phyloP scores from a whole-genome alignment of 2,113 vertebrate genomes.

The Tachuris rubrigastra region DNA sequence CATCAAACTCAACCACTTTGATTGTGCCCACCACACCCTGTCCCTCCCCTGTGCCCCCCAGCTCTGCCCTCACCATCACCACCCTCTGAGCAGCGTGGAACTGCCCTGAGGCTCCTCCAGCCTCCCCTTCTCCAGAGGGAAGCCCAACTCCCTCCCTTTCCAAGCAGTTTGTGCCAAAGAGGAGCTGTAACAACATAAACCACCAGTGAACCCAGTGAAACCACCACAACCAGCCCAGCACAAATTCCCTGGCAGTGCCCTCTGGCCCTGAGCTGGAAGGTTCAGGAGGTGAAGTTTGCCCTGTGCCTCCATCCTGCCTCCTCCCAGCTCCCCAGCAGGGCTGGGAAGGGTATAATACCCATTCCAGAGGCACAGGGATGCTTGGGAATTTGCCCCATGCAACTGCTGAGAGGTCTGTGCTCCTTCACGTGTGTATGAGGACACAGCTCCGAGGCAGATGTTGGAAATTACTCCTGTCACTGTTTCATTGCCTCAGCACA shows the following conservation, averaged over 20 bases:
- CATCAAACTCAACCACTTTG: background rate
- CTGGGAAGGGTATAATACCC: background rate
- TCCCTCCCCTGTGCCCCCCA: background rate
- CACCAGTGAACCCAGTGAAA: background rate
- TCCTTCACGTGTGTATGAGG: rapidly evolving
- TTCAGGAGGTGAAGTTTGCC: background rate
- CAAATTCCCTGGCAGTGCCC: background rate
- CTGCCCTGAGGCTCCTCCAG: background rate
- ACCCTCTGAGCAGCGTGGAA: rapidly evolving
- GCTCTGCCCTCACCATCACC: background rate
- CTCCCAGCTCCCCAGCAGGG: background rate
- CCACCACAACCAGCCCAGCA: background rate
- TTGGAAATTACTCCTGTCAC: background rate
- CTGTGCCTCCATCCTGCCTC: background rate
- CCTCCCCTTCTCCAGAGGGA: too few relatives aligned
- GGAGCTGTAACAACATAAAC: background rate
- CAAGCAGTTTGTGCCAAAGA: background rate
- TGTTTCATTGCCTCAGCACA: background rate
- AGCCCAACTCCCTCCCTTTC: background rate
- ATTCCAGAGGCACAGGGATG: background rate
- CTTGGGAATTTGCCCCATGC: background rate
- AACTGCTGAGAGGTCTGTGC: background rate
- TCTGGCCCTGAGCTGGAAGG: background rate
- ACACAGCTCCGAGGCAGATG: background rate
- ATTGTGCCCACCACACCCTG: background rate